Evolutionary conservation across 1,140 invertebrate species (phyloP).

Genomic region (Octopus sinensis): DNA sequence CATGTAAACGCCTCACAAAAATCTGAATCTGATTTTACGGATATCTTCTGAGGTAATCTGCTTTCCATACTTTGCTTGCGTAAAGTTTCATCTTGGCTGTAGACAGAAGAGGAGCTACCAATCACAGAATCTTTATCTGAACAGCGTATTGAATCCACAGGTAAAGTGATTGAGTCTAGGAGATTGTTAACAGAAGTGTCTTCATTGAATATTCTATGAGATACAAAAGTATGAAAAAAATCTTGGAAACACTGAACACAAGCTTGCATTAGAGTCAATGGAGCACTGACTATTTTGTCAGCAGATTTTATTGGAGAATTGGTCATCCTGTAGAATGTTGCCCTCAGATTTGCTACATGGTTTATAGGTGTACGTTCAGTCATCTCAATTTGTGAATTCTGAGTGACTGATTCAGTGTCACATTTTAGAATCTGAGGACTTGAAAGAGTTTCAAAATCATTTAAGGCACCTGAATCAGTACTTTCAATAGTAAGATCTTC

Average conservation of each 20-base stretch:
- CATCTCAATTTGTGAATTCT: background rate
- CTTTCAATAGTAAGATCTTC: background rate
- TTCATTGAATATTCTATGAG: slow-evolving; percentile 55
- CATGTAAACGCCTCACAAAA: slow-evolving; percentile 51
- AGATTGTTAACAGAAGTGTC: slow-evolving; percentile 26
- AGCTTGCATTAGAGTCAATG: slow-evolving; percentile 56
- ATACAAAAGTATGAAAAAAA: slow-evolving; percentile 66
- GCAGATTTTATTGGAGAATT: slow-evolving; percentile 12
- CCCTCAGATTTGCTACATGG: background rate
- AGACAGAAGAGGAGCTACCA: slow-evolving; percentile 22
- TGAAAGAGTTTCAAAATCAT: slow-evolving; percentile 4
- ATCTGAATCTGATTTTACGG: background rate
- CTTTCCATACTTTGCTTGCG: background rate
- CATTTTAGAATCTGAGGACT: background rate
- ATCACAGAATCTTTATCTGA: slow-evolving; percentile 32
- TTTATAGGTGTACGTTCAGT: background rate
- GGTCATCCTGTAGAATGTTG: background rate
- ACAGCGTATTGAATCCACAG: background rate
- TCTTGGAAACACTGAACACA: slow-evolving; percentile 70
- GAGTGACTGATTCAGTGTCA: background rate
- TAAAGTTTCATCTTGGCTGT: slow-evolving; percentile 20
- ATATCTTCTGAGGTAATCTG: background rate
- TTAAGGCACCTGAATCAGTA: slow-evolving; percentile 1
- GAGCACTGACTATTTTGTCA: slow-evolving; percentile 21
- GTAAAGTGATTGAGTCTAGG: slow-evolving; percentile 27